These are phyloP conservation scores for Sebastes cheni DNA, from an alignment of 2,797 vertebrate species.

Conservation along the genomic window DNA sequence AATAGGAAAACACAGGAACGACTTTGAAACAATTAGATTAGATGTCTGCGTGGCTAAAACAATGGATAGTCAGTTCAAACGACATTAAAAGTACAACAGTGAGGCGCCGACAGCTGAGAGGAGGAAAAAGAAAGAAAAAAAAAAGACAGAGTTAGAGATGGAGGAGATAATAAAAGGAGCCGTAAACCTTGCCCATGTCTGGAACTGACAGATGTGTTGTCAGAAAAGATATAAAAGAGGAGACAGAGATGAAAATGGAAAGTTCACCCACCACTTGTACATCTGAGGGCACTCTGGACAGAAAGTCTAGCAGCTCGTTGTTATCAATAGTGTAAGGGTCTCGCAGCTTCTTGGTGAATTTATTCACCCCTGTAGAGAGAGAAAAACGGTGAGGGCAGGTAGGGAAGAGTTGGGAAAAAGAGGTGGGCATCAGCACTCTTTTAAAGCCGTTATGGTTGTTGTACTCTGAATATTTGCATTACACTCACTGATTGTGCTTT, in stretches of 20 bases:
- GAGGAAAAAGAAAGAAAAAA: background rate
- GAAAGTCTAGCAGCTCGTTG: constrained; percentile 97
- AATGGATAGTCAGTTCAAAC: constrained; percentile 22
- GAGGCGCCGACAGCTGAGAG: constrained; percentile 10
- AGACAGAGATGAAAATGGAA: constrained; percentile 36
- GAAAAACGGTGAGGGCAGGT: constrained; percentile 2
- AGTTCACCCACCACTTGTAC: constrained; percentile 93
- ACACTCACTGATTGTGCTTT: background rate
- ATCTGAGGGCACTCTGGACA: constrained; percentile 97
- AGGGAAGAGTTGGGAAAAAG: background rate
- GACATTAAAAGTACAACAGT: constrained; percentile 16
- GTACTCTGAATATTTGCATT: background rate
- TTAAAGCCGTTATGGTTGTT: background rate
- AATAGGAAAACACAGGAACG: constrained; percentile 62
- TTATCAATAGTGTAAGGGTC: constrained; percentile 96
- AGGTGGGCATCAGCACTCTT: background rate
- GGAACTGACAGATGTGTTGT: constrained; percentile 14
- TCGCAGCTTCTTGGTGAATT: constrained; percentile 98
- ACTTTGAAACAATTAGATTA: constrained; percentile 60
- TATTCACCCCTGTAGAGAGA: constrained; percentile 90
- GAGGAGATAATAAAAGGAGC: constrained; percentile 15
- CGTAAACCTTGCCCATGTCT: constrained; percentile 8
- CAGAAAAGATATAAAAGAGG: constrained; percentile 24
- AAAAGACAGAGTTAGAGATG: background rate
- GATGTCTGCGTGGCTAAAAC: constrained; percentile 44